phyloP scores from a whole-genome alignment of 2,888 invertebrate species.

The Lampropteryx suffumata region DNA sequence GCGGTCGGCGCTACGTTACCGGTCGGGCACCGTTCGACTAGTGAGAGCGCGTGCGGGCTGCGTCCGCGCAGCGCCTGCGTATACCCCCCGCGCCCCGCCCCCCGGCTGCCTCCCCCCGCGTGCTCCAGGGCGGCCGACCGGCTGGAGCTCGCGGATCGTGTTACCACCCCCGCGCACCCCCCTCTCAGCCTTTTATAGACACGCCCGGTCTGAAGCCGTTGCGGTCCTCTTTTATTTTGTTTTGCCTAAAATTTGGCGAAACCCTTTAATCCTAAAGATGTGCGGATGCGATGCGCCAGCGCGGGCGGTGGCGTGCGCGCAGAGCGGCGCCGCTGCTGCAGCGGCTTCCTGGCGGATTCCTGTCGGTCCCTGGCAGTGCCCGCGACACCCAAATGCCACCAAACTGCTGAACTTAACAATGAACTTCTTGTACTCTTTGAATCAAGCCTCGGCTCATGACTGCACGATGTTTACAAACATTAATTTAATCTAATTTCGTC shows the following conservation, averaged over 20 bases:
- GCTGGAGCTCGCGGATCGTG: constrained; percentile 81
- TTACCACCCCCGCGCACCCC: constrained; percentile 82
- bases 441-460: constrained; percentile 51
- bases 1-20: constrained; percentile 83
- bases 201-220: constrained; percentile 74
- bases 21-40: constrained; percentile 83
- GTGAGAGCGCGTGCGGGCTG: constrained; percentile 76
- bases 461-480: constrained; percentile 69
- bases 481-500: constrained; percentile 59
- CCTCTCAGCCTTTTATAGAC: constrained; percentile 82
- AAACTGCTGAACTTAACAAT: constrained; percentile 73
- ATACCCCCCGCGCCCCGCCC: too few species aligned
- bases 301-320: constrained; percentile 17
- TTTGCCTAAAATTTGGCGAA: constrained; percentile 79
- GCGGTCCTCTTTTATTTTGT: constrained; percentile 74
- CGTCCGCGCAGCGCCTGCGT: constrained; percentile 60
- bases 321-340: constrained; percentile 44
- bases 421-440: constrained; percentile 67
- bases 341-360: constrained; percentile 60
- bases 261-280: constrained; percentile 52
- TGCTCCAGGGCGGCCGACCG: constrained; percentile 77
- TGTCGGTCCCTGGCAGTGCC: constrained; percentile 64
- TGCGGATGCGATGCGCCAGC: constrained; percentile 29
- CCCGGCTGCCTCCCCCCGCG: too few species aligned
- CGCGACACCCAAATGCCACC: constrained; percentile 47